Evolutionary conservation across 2,113 vertebrate species (phyloP).

Genomic region (Passerina amoena): DNA sequence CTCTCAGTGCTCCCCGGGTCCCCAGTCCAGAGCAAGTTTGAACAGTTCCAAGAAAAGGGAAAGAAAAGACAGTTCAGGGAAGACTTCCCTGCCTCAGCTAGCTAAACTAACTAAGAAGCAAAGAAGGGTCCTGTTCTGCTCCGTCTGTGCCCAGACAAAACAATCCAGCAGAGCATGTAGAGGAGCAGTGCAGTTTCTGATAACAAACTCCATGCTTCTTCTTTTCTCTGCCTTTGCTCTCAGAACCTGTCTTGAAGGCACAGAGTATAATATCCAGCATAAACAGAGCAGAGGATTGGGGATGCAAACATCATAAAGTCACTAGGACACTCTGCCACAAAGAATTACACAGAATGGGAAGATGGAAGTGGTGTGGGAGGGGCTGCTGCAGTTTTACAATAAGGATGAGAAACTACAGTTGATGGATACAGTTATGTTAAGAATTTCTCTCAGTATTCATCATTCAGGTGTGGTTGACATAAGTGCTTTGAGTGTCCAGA

Average conservation of each 20-base stretch:
- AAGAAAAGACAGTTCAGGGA: neutral
- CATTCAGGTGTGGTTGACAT: neutral
- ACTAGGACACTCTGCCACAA: neutral
- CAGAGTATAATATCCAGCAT: neutral
- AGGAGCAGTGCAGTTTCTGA: neutral
- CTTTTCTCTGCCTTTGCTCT: neutral
- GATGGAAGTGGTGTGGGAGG: neutral
- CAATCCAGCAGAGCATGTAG: neutral
- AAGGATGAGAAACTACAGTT: neutral
- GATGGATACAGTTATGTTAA: neutral
- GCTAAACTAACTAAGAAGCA: neutral
- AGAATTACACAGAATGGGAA: neutral
- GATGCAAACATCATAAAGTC: neutral
- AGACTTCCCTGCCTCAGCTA: neutral
- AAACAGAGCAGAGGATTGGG: neutral
- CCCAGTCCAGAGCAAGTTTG: neutral
- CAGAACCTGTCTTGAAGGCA: neutral
- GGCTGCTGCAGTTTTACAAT: neutral
- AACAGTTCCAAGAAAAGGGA: neutral
- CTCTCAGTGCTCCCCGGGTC: rapidly evolving
- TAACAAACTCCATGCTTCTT: neutral
- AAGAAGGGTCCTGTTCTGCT: neutral
- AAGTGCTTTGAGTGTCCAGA: neutral
- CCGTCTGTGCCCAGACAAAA: neutral
- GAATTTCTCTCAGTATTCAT: neutral